phyloP scores from a whole-genome alignment of 2,113 vertebrate genomes.

The Megaleporinus macrocephalus region DNA sequence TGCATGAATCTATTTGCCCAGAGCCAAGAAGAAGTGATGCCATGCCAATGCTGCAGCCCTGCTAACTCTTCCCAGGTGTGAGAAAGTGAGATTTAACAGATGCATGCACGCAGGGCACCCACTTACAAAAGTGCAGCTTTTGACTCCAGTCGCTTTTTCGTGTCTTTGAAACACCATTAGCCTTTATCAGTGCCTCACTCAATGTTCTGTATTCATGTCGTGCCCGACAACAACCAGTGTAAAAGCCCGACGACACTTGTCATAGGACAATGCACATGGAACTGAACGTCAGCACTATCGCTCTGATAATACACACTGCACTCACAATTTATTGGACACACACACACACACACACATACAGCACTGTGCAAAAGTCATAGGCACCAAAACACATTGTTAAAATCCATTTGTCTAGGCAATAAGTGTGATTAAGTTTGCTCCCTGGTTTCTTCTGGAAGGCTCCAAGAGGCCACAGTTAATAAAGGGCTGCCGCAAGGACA shows the following conservation, averaged over 20 bases:
- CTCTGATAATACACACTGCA: conserved; percentile 20
- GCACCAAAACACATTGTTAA: too few species aligned
- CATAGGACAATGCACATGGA: conserved; percentile 14
- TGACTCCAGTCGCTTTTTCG: background rate
- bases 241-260: background rate
- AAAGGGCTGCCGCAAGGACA: too few species aligned
- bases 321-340: too few species aligned
- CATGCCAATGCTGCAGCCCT: background rate
- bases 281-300: conserved; percentile 9
- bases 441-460: too few species aligned
- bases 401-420: too few species aligned
- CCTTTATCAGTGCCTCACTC: conserved; percentile 5
- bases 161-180: conserved; percentile 13
- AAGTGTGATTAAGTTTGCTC: too few species aligned
- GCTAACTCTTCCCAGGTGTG: conserved; percentile 9
- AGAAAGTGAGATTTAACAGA: conserved; percentile 7
- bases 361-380: too few species aligned
- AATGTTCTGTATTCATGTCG: background rate
- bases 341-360: too few species aligned
- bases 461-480: too few species aligned
- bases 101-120: conserved; percentile 2
- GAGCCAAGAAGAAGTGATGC: conserved; percentile 5
- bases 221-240: conserved; percentile 10
- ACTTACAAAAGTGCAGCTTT: background rate
- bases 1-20: conserved; percentile 23